Base-by-base conservation (phyloP, 2,113 vertebrate genomes). In the Takifugu bimaculatus region DNA sequence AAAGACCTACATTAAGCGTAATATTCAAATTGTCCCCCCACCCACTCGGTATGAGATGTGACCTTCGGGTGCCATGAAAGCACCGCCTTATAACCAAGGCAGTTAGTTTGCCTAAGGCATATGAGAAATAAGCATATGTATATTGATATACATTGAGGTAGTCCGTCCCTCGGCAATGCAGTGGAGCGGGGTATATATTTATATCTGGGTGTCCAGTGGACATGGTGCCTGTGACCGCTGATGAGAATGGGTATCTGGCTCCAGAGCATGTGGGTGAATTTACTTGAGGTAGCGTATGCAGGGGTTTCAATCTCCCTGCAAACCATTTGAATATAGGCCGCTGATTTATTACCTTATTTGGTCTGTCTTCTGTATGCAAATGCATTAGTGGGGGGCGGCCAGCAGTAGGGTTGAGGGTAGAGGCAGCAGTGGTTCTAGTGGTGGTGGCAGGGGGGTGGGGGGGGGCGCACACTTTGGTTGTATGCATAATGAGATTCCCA, bases 291-390 rank as follows among this genome's bases (percentile, higher is more conserved):
- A 69, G 81, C 76, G 75, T 71, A 77, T 80, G 78, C 77, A 69
- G 79, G 72, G 85, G 85, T 85, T 91, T 91, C 87, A 90, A 90
- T 89, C 84, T 89, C 78, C 81, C 70, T 75, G 85, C 86, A 86
- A 89, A 87, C 83, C 89, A 91, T 91, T 91, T 91, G 88, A 91
- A 92, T 91, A 89, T 84, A 83, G 87, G 82, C 77, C 64, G 72
- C 90, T 92, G 90, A 92, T 91, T 91, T 91, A 92, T 92, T 89
- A 88, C 88, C 88, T 90, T 91, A 90, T 92, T 92, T 90, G 89
- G 89, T 88, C 89, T 90, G 90, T 91, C 90, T 91, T 91, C 88
- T 88, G 87, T 88, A 91, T 92, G 90, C 87, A 92, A 91, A 92
- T 92, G 83, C 72, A 50, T 68, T 79, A 75, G 83, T 79, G 63